phyloP scores from a whole-genome alignment of 2,888 invertebrate genomes.

The Eupithecia subfuscata region DNA sequence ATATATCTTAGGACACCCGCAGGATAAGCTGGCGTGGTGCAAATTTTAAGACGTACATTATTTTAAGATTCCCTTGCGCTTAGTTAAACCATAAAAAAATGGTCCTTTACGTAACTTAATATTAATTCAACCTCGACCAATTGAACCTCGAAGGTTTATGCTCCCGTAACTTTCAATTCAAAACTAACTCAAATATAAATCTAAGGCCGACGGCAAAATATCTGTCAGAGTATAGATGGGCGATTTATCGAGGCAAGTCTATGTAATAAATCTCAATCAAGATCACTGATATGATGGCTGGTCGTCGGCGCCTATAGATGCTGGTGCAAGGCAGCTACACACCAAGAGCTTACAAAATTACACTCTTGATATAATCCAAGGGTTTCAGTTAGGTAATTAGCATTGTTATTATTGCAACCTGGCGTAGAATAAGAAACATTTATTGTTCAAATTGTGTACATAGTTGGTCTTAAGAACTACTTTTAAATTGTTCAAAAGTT shows the following conservation, averaged over 20 bases:
- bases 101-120: not conserved
- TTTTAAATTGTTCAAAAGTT: too few relatives aligned
- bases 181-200: constrained; percentile 24
- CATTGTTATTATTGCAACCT: not conserved
- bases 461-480: too few relatives aligned
- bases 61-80: too few relatives aligned
- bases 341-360: constrained; percentile 29
- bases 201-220: constrained; percentile 31
- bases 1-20: not conserved
- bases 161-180: constrained; percentile 22
- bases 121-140: not conserved
- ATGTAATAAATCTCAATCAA: constrained; percentile 82
- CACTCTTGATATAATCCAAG: not conserved
- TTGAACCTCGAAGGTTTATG: constrained; percentile 19
- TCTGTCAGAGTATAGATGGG: constrained; percentile 24
- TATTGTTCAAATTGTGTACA: too few relatives aligned
- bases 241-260: constrained; percentile 55
- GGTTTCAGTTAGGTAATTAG: not conserved
- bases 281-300: constrained; percentile 69
- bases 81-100: too few relatives aligned
- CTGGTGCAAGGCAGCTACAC: constrained; percentile 38
- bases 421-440: too few relatives aligned
- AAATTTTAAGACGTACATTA: not conserved
- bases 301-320: constrained; percentile 61
- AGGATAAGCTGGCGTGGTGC: not conserved